Evolutionary conservation across 2,797 vertebrate species (phyloP).

Genomic region (Urosaurus nigricauda): DNA sequence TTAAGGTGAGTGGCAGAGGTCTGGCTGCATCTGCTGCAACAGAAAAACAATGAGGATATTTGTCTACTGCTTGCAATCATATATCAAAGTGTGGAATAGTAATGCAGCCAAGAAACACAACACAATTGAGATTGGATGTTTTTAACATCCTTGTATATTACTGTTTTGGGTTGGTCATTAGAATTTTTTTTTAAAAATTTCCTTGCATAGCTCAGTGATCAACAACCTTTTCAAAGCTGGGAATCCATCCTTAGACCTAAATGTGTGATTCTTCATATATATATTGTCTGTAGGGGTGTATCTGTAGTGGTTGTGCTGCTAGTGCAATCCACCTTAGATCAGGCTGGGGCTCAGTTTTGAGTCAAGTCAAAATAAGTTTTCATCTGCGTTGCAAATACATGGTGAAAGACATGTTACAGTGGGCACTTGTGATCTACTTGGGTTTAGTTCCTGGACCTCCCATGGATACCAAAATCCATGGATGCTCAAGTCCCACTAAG

Average conservation of each 20-base stretch:
- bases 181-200: not conserved
- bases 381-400: not conserved
- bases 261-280: not conserved
- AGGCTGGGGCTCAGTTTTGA: not conserved
- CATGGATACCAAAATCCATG: too few species aligned
- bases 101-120: too few species aligned
- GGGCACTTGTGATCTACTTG: too few species aligned
- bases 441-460: too few species aligned
- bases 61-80: not conserved
- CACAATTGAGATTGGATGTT: too few species aligned
- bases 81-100: not conserved
- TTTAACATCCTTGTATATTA: not conserved
- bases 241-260: not conserved
- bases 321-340: not conserved
- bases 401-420: not conserved
- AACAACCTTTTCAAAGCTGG: not conserved
- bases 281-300: not conserved
- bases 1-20: constrained; percentile 82
- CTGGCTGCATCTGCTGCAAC: too few species aligned
- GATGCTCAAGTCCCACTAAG: too few species aligned
- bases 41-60: not conserved
- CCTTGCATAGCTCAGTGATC: not conserved
- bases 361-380: not conserved
- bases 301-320: not conserved
- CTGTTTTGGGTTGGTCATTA: not conserved